phyloP scores from a whole-genome alignment of 2,888 invertebrate species.

The Odontomyia ornata region DNA sequence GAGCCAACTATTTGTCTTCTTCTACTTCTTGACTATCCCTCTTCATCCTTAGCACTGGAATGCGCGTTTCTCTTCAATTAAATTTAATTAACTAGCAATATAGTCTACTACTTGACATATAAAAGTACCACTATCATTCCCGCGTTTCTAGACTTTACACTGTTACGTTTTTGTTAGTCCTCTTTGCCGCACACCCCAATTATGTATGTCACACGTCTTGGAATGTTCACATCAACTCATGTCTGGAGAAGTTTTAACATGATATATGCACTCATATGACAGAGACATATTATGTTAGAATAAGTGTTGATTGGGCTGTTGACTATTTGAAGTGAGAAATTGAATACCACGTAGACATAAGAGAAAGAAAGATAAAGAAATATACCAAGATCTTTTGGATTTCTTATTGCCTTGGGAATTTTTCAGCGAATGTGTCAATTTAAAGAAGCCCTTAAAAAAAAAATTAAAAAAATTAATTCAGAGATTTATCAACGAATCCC shows the following conservation, averaged over 20 bases:
- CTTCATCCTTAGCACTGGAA: not conserved
- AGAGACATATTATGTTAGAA: not conserved
- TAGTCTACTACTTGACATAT: not conserved
- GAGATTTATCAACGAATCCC: no score
- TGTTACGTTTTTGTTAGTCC: not conserved
- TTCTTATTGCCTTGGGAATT: no score
- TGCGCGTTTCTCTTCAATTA: not conserved
- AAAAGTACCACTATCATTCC: not conserved
- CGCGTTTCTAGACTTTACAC: no score
- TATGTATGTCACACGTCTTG: conserved; percentile 10
- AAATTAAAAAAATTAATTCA: no score
- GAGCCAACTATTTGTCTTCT: not conserved
- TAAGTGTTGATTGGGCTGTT: not conserved
- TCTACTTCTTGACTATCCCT: not conserved
- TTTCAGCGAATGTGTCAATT: no score
- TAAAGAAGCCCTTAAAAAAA: no score
- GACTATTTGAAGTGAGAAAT: not conserved
- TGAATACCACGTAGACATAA: not conserved
- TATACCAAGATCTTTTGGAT: no score
- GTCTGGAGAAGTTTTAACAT: not conserved
- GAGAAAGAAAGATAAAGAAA: no score
- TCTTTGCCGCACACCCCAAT: not conserved
- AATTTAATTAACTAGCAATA: not conserved
- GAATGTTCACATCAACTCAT: not conserved
- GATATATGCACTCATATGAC: not conserved